These are phyloP conservation scores for Thysanoteuthis rhombus DNA, from an alignment of 2,888 invertebrate species.

Conservation along the genomic window DNA sequence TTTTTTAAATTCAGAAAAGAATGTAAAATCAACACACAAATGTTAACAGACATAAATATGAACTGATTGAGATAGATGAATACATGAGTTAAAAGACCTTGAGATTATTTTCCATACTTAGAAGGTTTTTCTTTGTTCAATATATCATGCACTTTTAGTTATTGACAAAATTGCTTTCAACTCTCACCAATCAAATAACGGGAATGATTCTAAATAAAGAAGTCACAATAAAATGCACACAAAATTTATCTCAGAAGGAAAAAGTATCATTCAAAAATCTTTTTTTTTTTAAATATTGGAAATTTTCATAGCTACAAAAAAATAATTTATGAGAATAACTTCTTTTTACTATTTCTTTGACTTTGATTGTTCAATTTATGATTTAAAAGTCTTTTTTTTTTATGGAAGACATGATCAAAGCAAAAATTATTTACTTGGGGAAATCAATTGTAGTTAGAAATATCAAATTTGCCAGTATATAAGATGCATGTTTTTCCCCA, in stretches of 20 bases:
- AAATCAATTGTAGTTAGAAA: constrained; percentile 12
- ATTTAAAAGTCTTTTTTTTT: not conserved
- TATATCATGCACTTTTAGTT: not conserved
- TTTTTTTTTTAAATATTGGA: not conserved
- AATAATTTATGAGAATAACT: not conserved
- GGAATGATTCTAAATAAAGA: not conserved
- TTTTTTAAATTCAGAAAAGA: too few species aligned
- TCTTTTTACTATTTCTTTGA: not conserved
- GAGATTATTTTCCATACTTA: not conserved
- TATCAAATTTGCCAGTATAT: not conserved
- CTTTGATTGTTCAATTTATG: not conserved
- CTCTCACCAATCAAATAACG: not conserved
- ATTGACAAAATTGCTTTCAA: not conserved
- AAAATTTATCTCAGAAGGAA: not conserved
- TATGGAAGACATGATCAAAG: not conserved
- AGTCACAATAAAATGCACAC: too few species aligned
- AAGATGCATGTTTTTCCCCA: not conserved
- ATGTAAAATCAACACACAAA: too few species aligned
- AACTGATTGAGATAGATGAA: too few species aligned
- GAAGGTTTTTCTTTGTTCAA: not conserved
- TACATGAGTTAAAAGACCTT: not conserved
- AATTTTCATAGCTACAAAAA: too few species aligned
- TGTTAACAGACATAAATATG: too few species aligned
- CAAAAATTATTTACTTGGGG: not conserved
- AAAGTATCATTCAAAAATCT: not conserved